These are phyloP conservation scores for Carcina quercana DNA, from an alignment of 2,888 invertebrate species.

Conservation along the genomic window DNA sequence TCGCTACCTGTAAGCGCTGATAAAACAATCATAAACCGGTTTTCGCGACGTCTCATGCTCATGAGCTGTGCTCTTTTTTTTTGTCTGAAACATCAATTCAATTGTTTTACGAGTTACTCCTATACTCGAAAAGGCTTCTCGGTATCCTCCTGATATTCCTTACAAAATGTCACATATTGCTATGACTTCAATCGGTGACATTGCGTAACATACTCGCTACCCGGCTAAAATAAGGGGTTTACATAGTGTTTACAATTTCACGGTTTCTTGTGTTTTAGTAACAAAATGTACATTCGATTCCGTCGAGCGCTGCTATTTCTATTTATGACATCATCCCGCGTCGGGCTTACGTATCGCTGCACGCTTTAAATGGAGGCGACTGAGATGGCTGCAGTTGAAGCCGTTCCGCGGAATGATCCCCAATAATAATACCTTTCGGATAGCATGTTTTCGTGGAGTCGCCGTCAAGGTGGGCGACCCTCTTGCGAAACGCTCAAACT, in stretches of 20 bases:
- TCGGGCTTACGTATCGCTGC: conserved; percentile 74
- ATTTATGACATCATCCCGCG: conserved; percentile 75
- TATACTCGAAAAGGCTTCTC: too few relatives aligned
- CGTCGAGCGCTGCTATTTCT: conserved; percentile 69
- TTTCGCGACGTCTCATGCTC: conserved; percentile 26
- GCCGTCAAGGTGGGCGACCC: conserved; percentile 41
- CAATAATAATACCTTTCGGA: conserved; percentile 66
- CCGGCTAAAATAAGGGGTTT: too few relatives aligned
- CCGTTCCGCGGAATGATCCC: conserved; percentile 68
- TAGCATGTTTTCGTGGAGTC: conserved; percentile 46
- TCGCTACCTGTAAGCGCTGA: conserved; percentile 28
- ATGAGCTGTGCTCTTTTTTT: conserved; percentile 10
- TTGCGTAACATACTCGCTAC: too few relatives aligned
- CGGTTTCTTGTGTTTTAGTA: conserved; percentile 48
- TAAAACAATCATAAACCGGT: conserved; percentile 53
- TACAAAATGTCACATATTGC: too few relatives aligned
- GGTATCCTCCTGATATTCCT: too few relatives aligned
- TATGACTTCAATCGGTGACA: too few relatives aligned
- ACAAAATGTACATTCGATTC: conserved; percentile 49
- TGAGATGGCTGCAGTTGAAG: conserved; percentile 69
- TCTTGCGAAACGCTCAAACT: conserved; percentile 58
- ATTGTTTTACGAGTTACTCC: too few relatives aligned
- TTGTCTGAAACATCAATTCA: too few relatives aligned
- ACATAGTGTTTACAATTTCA: conserved; percentile 41
- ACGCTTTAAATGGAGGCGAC: conserved; percentile 75